Conservation (phyloP, 1,140 invertebrate genomes). For the Carposina sasakii region DNA sequence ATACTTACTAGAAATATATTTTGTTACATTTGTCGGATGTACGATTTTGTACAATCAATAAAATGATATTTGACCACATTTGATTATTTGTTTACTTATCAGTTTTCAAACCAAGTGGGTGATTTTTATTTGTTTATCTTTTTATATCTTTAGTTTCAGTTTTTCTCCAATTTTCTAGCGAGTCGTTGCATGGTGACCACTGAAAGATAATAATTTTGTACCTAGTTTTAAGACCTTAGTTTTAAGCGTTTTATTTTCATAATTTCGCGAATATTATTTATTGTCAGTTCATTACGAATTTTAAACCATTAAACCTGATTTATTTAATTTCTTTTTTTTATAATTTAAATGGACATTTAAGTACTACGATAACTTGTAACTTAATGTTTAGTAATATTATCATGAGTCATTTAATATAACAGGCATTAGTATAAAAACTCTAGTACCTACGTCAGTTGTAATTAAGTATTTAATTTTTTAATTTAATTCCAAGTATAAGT, state of each 20-base stretch:
- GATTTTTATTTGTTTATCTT: constrained; percentile 32
- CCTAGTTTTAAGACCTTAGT: constrained; percentile 64
- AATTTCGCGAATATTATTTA: constrained; percentile 68
- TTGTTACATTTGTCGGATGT: constrained; percentile 44
- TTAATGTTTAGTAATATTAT: constrained; percentile 64
- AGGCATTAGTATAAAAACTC: constrained; percentile 61
- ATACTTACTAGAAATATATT: too few relatives aligned
- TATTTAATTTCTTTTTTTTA: constrained; percentile 71
- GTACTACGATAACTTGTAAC: constrained; percentile 55
- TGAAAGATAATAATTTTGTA: constrained; percentile 68
- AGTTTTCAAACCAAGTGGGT: constrained; percentile 45
- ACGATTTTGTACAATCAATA: constrained; percentile 40
- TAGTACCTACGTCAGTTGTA: constrained; percentile 65
- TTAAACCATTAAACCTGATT: constrained; percentile 66
- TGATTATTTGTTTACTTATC: constrained; percentile 52
- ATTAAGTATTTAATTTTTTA: constrained; percentile 72
- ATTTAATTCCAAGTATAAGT: constrained; percentile 66
- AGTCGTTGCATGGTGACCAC: constrained; percentile 58
- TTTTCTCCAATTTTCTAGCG: constrained; percentile 46
- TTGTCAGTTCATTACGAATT: constrained; percentile 69
- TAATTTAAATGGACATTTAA: constrained; percentile 65
- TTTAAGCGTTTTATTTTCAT: constrained; percentile 67
- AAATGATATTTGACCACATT: constrained; percentile 31
- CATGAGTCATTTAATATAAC: constrained; percentile 69
- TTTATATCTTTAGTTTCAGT: constrained; percentile 49